These are phyloP conservation scores for Nomada lathburiana DNA, from an alignment of 2,888 invertebrate genomes.

Conservation along the genomic window DNA sequence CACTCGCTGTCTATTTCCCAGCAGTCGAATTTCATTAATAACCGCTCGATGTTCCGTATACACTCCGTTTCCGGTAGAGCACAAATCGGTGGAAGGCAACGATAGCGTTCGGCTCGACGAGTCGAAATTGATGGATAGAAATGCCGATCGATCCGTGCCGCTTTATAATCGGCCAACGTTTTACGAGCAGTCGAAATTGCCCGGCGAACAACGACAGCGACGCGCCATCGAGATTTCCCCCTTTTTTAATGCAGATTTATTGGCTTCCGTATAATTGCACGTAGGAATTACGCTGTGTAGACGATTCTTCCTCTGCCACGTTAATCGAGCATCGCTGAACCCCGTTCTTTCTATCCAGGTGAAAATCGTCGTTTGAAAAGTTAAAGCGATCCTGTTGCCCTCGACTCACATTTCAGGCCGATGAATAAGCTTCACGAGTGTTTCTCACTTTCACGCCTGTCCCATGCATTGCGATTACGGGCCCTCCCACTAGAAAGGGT, in stretches of 20 bases:
- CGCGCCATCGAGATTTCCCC: constrained; percentile 12
- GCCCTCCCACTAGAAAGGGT: constrained; percentile 44
- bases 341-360: no score
- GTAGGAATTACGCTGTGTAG: not conserved
- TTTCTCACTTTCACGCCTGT: no score
- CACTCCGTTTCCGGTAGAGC: constrained; percentile 38
- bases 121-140: constrained; percentile 40
- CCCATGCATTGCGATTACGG: not conserved
- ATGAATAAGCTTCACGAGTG: no score
- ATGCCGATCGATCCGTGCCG: constrained; percentile 16
- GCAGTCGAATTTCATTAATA: constrained; percentile 46
- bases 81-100: constrained; percentile 32
- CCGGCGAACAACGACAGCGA: constrained; percentile 1
- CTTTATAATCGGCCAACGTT: constrained; percentile 21
- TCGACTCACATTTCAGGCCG: no score
- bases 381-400: not conserved
- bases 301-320: not conserved
- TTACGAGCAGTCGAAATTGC: constrained; percentile 40
- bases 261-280: not conserved
- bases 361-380: not conserved
- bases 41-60: constrained; percentile 19
- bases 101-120: constrained; percentile 8
- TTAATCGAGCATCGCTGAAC: not conserved
- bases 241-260: constrained; percentile 29
- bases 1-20: not conserved